phyloP scores from a whole-genome alignment of 1,140 invertebrate species.

The Chelonus insularis region DNA sequence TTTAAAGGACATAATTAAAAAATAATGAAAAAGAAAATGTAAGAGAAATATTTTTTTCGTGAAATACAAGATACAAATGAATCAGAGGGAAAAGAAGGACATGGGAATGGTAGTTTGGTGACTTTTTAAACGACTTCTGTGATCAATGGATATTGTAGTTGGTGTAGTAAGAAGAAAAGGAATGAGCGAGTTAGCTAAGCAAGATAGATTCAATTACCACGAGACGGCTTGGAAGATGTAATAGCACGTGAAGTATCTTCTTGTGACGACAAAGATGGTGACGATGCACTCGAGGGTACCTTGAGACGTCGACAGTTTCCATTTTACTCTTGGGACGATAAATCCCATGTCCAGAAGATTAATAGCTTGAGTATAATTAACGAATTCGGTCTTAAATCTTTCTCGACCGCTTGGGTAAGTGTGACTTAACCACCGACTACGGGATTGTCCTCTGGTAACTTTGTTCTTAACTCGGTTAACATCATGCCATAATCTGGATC shows the following conservation, averaged over 20 bases:
- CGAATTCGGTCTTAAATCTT: slow-evolving; percentile 28
- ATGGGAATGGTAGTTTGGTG: slow-evolving; percentile 8
- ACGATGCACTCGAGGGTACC: slow-evolving; percentile 2
- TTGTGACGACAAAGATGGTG: background rate
- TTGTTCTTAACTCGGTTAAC: slow-evolving; percentile 21
- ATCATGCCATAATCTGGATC: slow-evolving; percentile 18
- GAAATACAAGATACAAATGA: background rate
- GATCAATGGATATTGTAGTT: slow-evolving; percentile 26
- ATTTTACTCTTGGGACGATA: slow-evolving; percentile 19
- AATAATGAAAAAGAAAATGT: background rate
- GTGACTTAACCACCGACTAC: background rate
- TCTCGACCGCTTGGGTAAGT: slow-evolving; percentile 11
- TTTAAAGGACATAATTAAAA: background rate
- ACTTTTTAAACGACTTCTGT: slow-evolving; percentile 26
- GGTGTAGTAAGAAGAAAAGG: slow-evolving; percentile 6
- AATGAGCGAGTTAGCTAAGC: slow-evolving; percentile 9
- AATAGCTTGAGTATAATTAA: slow-evolving; percentile 28
- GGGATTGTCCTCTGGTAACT: slow-evolving; percentile 7
- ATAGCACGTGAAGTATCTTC: slow-evolving; percentile 28
- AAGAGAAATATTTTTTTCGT: background rate
- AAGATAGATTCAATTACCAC: slow-evolving; percentile 24
- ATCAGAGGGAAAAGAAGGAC: background rate
- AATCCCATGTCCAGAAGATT: slow-evolving; percentile 21
- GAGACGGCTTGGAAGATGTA: slow-evolving; percentile 27
- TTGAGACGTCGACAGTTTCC: slow-evolving; percentile 20